Conservation (phyloP, 2,888 invertebrate species). For the Furcula furcula region DNA sequence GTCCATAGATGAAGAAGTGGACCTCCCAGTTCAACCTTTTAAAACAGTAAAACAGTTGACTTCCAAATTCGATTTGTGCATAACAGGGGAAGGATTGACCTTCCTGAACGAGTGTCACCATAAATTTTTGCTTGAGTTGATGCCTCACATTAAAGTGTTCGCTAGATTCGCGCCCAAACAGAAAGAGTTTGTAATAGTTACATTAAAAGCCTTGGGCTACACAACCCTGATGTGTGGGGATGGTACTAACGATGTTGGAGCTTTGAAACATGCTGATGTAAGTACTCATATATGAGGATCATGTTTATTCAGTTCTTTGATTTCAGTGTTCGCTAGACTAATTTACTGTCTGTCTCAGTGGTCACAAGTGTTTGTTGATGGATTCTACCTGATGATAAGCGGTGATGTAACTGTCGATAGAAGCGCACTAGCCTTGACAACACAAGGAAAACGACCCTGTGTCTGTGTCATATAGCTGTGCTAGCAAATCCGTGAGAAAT, state of each 20-base stretch:
- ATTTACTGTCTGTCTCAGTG: too few relatives aligned
- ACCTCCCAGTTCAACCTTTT: constrained; percentile 75
- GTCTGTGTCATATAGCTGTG: too few relatives aligned
- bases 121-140: constrained; percentile 84
- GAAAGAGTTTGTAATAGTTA: constrained; percentile 96
- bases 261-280: constrained; percentile 98
- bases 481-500: too few relatives aligned
- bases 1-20: constrained; percentile 85
- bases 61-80: constrained; percentile 92
- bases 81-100: constrained; percentile 95
- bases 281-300: too few relatives aligned
- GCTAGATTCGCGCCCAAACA: constrained; percentile 99
- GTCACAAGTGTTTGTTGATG: too few relatives aligned
- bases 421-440: too few relatives aligned
- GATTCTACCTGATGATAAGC: too few relatives aligned
- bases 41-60: constrained; percentile 82
- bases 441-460: too few relatives aligned
- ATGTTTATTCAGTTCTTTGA: too few relatives aligned
- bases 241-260: constrained; percentile 99
- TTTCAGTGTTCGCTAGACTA: too few relatives aligned
- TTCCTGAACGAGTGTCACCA: constrained; percentile 85
- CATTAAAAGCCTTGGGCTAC: constrained; percentile 93
- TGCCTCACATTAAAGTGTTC: constrained; percentile 95
- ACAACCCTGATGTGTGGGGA: constrained; percentile 99
- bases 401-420: too few relatives aligned